Evolutionary conservation across 2,113 vertebrate genomes (phyloP).

Genomic region (Gymnobelideus leadbeateri): DNA sequence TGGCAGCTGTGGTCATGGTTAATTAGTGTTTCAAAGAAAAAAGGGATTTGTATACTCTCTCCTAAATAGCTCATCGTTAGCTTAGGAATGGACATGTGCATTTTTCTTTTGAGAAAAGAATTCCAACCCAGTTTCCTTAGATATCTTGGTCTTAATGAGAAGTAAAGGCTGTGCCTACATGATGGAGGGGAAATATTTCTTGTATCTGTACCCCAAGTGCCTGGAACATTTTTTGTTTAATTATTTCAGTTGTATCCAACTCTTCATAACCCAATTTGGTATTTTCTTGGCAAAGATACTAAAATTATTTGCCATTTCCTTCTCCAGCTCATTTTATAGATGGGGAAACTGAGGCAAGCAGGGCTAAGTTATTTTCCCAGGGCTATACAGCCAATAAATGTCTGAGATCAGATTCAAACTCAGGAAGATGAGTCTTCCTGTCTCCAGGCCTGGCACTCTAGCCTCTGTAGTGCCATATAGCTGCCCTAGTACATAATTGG

Average conservation of each 20-base stretch:
- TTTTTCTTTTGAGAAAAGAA: slow-evolving; percentile 46
- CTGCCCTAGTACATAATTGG: background rate
- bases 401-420: background rate
- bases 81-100: background rate
- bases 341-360: background rate
- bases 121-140: background rate
- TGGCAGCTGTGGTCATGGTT: slow-evolving; percentile 1
- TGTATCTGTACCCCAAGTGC: background rate
- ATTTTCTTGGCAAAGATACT: background rate
- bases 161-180: background rate
- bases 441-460: too few species aligned
- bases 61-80: slow-evolving; percentile 21
- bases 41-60: slow-evolving; percentile 12
- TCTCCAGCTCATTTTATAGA: background rate
- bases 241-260: too few species aligned
- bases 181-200: background rate
- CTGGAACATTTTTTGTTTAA: too few species aligned
- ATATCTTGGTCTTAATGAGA: slow-evolving; percentile 32
- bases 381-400: background rate
- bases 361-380: background rate
- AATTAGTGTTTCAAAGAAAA: slow-evolving; percentile 21
- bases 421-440: background rate
- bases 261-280: background rate
- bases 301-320: background rate
- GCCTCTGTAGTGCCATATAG: too few species aligned